Conservation (phyloP, 1,140 invertebrate genomes). For the Philotrypesis tridentata region DNA sequence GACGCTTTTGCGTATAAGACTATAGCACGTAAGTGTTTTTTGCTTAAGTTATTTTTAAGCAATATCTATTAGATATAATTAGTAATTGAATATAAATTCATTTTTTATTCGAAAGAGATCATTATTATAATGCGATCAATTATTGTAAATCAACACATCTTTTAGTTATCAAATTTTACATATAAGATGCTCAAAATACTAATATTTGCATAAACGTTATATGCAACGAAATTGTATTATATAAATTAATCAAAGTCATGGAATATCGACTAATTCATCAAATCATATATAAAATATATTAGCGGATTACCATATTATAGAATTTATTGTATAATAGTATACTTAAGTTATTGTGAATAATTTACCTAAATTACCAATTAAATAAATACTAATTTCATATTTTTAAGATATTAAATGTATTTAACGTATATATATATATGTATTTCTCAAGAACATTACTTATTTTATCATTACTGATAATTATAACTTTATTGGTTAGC, state of each 20-base stretch:
- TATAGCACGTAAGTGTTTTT: not conserved
- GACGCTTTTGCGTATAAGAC: not conserved
- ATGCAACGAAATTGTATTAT: not conserved
- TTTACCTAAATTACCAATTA: too few relatives aligned
- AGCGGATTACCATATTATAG: not conserved
- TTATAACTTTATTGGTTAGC: not conserved
- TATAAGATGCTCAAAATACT: not conserved
- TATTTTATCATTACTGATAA: not conserved
- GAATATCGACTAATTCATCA: not conserved
- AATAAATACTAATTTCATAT: too few relatives aligned
- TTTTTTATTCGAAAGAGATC: too few relatives aligned
- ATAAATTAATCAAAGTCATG: not conserved
- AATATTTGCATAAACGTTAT: not conserved
- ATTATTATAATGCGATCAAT: too few relatives aligned
- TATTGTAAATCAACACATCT: not conserved
- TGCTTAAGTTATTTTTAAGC: not conserved
- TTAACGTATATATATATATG: too few relatives aligned
- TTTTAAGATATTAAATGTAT: too few relatives aligned
- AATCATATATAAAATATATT: not conserved
- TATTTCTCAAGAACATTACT: not conserved
- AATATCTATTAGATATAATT: too few relatives aligned
- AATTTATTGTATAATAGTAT: too few relatives aligned
- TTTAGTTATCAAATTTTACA: not conserved
- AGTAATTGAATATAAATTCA: too few relatives aligned
- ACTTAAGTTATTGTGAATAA: too few relatives aligned